Evolutionary conservation across 1,140 invertebrate species (phyloP).

Genomic region (Plodia interpunctella): DNA sequence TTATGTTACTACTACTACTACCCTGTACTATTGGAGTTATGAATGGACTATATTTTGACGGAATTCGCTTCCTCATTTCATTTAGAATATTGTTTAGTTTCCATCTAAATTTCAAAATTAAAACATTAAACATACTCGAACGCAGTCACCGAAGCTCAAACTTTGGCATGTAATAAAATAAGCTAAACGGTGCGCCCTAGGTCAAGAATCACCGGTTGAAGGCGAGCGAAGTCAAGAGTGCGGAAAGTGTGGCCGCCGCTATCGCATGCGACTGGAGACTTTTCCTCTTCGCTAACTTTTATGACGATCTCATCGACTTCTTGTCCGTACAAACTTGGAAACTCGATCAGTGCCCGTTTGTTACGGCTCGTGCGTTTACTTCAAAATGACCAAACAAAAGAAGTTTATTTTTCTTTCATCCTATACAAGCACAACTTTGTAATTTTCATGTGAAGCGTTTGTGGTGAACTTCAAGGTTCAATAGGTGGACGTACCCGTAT

Average conservation of each 20-base stretch:
- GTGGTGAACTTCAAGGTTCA: no score
- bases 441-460: neutral
- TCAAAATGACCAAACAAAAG: constrained; percentile 4
- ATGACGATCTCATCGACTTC: constrained; percentile 16
- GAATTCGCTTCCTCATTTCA: no score
- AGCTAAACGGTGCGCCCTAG: no score
- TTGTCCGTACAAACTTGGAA: constrained; percentile 14
- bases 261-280: neutral
- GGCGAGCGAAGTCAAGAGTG: neutral
- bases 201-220: neutral
- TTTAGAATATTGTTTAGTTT: neutral
- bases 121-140: no score
- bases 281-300: constrained; percentile 24
- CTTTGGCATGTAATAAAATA: no score
- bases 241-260: neutral
- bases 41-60: no score
- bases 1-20: no score
- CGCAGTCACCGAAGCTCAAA: no score
- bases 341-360: constrained; percentile 14
- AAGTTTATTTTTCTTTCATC: neutral
- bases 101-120: neutral
- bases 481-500: no score
- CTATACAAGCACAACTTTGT: neutral
- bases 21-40: no score
- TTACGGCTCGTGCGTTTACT: constrained; percentile 4